Base-by-base conservation (phyloP, 2,113 vertebrate species). In the Spea bombifrons region DNA sequence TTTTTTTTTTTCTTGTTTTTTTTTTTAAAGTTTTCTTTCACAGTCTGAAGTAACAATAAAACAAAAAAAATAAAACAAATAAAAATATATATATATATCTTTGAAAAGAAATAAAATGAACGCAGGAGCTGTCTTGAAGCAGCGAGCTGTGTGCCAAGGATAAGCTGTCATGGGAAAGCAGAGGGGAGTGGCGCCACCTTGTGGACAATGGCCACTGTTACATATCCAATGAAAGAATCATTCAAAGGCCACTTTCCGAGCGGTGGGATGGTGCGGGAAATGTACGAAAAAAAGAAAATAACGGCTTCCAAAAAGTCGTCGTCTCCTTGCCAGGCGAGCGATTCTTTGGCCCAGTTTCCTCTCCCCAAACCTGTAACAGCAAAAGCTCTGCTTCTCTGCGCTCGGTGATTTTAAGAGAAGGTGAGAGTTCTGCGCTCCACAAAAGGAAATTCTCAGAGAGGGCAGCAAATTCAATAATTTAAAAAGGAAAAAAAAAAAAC, bases 41-140 rank as follows among this genome's bases (percentile, higher is more conserved):
- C 87, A 88, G 83, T 80, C 77, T 80, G 84, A 89, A 87, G 88
- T 84, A 84, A 91, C 88, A 85, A 84, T 86, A 90, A 91, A 91
- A 88, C 80, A 85, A 88, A 87, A 86, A 85, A 87, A 88, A 86
- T 83, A 30, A 30, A 30, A 30, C 83, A 84, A 86, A 87, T 43
- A 49, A 49, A 75, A 75, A 76, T 59, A 30, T 30, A 30, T 30
- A 30, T 30, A 77, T 73, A 66, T 79, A 72, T 80, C 64, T 80
- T 59, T 80, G 5, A 68, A 80, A 80, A 73, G 61, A 53, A 52
- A 15, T 13, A 70, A 80, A 57, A 48, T 4, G 30, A 66, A 72
- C 13, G 69, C 68, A 78, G 68, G 71, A 30, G 78, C 52, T 50
- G 71, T 50, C 44, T 72, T 68, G 53, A 80, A 80, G 71, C 78